These are phyloP conservation scores for Trissolcus basalis DNA, from an alignment of 1,140 invertebrate species.

Conservation along the genomic window DNA sequence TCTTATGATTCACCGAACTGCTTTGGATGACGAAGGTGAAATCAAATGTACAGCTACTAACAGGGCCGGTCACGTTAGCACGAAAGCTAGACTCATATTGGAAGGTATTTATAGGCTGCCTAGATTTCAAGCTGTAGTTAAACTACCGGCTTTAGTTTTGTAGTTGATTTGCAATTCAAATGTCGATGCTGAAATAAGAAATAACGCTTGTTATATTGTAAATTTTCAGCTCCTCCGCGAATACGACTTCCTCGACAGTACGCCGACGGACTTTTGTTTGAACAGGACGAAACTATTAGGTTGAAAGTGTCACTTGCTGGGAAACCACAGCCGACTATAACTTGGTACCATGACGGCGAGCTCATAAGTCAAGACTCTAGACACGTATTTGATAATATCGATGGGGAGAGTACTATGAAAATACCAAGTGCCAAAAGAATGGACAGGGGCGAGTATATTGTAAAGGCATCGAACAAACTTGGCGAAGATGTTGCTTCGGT, in stretches of 20 bases:
- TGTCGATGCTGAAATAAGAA: no score
- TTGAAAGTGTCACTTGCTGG: slow-evolving; percentile 93
- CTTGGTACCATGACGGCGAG: slow-evolving; percentile 92
- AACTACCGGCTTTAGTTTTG: no score
- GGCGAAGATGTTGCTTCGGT: slow-evolving; percentile 88
- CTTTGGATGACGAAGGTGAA: slow-evolving; percentile 88
- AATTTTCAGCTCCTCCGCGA: slow-evolving; percentile 82
- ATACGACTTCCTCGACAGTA: slow-evolving; percentile 87
- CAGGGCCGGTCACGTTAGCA: slow-evolving; percentile 85
- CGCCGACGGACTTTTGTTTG: slow-evolving; percentile 91
- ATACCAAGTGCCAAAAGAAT: slow-evolving; percentile 83
- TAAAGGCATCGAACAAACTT: slow-evolving; percentile 86
- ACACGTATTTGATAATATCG: slow-evolving; percentile 82
- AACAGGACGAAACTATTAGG: slow-evolving; percentile 90
- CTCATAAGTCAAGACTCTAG: slow-evolving; percentile 79
- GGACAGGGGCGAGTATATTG: slow-evolving; percentile 91
- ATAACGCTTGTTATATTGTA: neutral
- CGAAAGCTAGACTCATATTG: slow-evolving; percentile 83
- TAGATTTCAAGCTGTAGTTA: no score
- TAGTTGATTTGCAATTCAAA: no score
- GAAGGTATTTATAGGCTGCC: slow-evolving; percentile 74
- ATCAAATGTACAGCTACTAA: slow-evolving; percentile 93
- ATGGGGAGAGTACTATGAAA: slow-evolving; percentile 84
- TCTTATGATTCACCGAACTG: slow-evolving; percentile 87
- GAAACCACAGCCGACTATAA: slow-evolving; percentile 86